A percentile compares a stretch with the other conserved stretches of the same genome.
These are phyloP conservation scores for Caenorhabditis sp. DNA, from an alignment of 2,888 invertebrate genomes.

Conservation along the genomic window DNA sequence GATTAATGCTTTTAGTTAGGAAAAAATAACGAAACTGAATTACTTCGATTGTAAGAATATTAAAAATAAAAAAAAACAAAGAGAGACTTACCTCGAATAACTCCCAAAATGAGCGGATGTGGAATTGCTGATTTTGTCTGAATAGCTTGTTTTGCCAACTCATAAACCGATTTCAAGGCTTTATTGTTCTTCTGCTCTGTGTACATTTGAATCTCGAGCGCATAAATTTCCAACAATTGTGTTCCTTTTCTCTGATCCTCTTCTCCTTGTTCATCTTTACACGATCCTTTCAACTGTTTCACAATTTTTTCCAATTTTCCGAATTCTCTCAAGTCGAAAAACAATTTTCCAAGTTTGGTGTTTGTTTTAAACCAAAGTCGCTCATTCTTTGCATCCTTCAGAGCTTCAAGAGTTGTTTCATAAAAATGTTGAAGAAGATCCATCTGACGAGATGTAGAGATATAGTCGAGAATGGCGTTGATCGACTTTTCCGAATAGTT, in stretches of 20 bases:
- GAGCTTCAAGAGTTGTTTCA: conserved; percentile 79
- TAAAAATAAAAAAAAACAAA: too few relatives aligned
- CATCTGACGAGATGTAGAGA: conserved; percentile 98
- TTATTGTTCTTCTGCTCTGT: conserved; percentile 99
- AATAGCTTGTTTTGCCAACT: conserved; percentile 94
- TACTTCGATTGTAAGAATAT: too few relatives aligned
- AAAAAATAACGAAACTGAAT: too few relatives aligned
- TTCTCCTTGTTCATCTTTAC: conserved; percentile 73
- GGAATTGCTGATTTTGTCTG: conserved; percentile 99
- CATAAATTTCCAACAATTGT: conserved; percentile 95
- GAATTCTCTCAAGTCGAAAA: conserved; percentile 94
- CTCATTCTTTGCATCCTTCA: conserved; percentile 90
- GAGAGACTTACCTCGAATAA: conserved; percentile 82
- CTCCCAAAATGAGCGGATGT: conserved; percentile 99
- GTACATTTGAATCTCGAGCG: conserved; percentile 99
- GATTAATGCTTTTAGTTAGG: too few relatives aligned
- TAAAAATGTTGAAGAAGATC: conserved; percentile 96
- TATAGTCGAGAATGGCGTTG: conserved; percentile 97
- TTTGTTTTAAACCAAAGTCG: conserved; percentile 99
- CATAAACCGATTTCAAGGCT: conserved; percentile 81
- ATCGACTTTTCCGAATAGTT: conserved; percentile 99
- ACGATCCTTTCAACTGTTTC: conserved; percentile 94
- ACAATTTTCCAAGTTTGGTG: conserved; percentile 95
- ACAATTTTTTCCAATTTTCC: conserved; percentile 92
- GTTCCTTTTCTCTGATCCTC: conserved; percentile 77